Evolutionary conservation across 2,888 invertebrate species (phyloP).

Genomic region (Drosophila leonis): DNA sequence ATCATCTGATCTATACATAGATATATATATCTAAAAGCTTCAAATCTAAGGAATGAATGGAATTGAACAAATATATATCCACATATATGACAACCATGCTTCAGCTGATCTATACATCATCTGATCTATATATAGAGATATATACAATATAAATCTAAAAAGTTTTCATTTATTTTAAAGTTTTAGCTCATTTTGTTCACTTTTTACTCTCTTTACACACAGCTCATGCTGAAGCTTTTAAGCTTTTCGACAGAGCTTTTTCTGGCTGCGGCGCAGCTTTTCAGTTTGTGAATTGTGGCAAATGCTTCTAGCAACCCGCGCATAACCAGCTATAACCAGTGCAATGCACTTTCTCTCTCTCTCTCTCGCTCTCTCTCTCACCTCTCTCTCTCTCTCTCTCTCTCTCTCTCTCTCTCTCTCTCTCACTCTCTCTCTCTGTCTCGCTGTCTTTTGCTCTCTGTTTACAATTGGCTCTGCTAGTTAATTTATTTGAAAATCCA

Average conservation of each 20-base stretch:
- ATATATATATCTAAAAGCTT: no score
- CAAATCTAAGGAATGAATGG: no score
- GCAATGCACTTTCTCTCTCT: conserved; percentile 40
- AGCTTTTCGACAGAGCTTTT: neutral
- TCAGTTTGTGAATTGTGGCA: neutral
- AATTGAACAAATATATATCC: no score
- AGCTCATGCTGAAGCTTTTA: neutral
- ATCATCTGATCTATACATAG: no score
- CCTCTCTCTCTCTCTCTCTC: conserved; percentile 3
- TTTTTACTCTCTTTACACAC: no score
- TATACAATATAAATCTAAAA: no score
- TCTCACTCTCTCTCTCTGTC: conserved; percentile 32
- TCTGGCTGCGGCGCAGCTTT: neutral
- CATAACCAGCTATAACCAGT: conserved; percentile 53
- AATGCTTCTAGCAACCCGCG: conserved; percentile 22
- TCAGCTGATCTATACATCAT: no score
- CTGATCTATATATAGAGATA: no score
- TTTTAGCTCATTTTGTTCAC: no score
- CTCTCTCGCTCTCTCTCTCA: conserved; percentile 5
- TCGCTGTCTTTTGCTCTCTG: conserved; percentile 36
- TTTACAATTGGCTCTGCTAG: conserved; percentile 68
- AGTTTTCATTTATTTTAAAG: no score
- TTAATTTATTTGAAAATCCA: conserved; percentile 79
- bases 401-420: conserved; percentile 8
- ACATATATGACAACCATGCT: no score